Evolutionary conservation across 1,140 invertebrate species (phyloP).

Genomic region (Brachionus calyciflorus): DNA sequence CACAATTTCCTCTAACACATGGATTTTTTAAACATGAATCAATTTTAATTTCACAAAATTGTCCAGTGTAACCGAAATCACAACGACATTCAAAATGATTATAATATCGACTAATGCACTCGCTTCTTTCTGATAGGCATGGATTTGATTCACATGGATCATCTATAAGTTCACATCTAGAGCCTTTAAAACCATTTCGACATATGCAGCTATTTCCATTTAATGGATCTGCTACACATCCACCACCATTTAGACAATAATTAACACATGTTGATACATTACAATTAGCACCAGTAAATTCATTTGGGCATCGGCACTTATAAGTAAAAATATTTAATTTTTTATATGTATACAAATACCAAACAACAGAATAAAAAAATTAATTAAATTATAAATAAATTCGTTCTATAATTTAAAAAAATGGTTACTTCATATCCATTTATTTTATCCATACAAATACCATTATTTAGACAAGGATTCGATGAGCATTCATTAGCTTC

Average conservation of each 20-base stretch:
- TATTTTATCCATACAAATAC: constrained; percentile 29
- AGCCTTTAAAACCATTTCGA: constrained; percentile 73
- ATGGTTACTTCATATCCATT: constrained; percentile 53
- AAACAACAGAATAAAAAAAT: background rate
- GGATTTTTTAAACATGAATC: constrained; percentile 75
- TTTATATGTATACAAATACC: too few species aligned
- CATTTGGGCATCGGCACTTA: constrained; percentile 52
- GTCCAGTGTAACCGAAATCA: constrained; percentile 45
- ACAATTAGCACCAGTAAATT: constrained; percentile 52
- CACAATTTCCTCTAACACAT: constrained; percentile 78
- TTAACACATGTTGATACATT: constrained; percentile 63
- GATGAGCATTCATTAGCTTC: constrained; percentile 1
- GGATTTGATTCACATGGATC: constrained; percentile 46
- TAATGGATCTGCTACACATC: constrained; percentile 58
- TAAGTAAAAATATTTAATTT: too few species aligned
- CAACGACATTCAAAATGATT: constrained; percentile 48
- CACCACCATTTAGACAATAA: constrained; percentile 59
- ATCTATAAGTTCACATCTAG: background rate
- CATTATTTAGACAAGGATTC: constrained; percentile 46
- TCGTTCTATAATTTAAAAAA: background rate
- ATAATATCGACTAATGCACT: background rate
- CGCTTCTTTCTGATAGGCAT: constrained; percentile 50
- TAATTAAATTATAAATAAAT: background rate
- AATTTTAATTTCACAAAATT: constrained; percentile 48
- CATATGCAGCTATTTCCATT: constrained; percentile 75